Percentiles rank a stretch among this genome's conserved stretches.
Evolutionary conservation across 2,888 invertebrate genomes (phyloP).

Genomic region (Harpalus rufipes): DNA sequence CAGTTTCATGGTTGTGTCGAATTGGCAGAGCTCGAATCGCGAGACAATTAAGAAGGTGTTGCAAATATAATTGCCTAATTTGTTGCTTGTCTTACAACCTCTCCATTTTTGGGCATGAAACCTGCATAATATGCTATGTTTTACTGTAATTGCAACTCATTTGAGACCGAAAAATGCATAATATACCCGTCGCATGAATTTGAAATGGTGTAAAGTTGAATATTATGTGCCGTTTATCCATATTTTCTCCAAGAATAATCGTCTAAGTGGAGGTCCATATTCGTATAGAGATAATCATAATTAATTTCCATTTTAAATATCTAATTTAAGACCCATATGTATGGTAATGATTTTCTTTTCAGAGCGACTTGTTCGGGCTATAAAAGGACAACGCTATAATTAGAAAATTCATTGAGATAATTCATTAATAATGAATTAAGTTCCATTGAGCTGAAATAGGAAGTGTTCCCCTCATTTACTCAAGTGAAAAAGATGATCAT

Average conservation of each 20-base stretch:
- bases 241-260: not conserved
- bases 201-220: conserved; percentile 1
- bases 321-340: conserved; percentile 27
- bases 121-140: conserved; percentile 20
- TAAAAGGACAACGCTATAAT: conserved; percentile 13
- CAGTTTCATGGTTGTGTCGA: too few species aligned
- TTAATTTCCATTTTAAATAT: conserved; percentile 23
- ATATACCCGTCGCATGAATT: not conserved
- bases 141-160: conserved; percentile 34
- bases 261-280: not conserved
- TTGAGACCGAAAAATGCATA: conserved; percentile 7
- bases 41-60: conserved; percentile 32
- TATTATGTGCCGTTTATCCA: not conserved
- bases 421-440: not conserved
- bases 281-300: conserved; percentile 21
- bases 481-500: not conserved
- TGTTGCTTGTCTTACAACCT: conserved; percentile 10
- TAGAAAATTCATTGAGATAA: conserved; percentile 15
- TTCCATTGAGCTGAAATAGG: not conserved
- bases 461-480: not conserved
- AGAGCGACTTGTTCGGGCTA: not conserved
- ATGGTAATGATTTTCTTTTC: conserved; percentile 26
- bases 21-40: too few species aligned
- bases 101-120: conserved; percentile 50
- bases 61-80: conserved; percentile 60